A percentile compares a stretch with the other conserved stretches of the same genome.
Evolutionary conservation across 2,797 vertebrate genomes (phyloP).

Genomic region (Phoeniculus purpureus): DNA sequence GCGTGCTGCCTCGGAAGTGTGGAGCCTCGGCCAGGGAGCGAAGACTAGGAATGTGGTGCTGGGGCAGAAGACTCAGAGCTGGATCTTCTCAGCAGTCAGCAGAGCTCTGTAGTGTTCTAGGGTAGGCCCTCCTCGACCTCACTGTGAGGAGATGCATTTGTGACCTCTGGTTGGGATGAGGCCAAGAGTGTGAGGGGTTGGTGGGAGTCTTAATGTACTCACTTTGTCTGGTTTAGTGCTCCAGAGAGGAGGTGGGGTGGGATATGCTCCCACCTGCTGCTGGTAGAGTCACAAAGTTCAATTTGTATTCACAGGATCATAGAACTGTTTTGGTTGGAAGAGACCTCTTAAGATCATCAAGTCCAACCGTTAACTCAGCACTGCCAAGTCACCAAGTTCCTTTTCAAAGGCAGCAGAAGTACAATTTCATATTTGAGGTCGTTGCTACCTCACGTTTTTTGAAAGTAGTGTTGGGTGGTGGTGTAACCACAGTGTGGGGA

Average conservation of each 20-base stretch:
- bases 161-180: background rate
- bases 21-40: background rate
- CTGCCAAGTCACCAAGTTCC: background rate
- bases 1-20: background rate
- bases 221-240: accelerated
- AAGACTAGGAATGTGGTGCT: background rate
- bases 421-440: accelerated
- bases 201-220: accelerated
- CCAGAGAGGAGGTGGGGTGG: background rate
- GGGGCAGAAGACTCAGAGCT: background rate
- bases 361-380: no score
- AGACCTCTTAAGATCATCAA: no score
- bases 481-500: accelerated
- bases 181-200: background rate
- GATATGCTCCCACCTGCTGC: accelerated
- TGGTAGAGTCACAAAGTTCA: background rate
- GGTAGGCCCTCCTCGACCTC: no score
- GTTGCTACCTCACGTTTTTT: background rate
- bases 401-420: background rate
- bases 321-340: no score
- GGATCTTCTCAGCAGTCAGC: background rate
- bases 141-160: background rate
- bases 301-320: background rate
- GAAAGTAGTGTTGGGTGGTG: background rate
- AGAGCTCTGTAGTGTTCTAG: background rate